Conservation (phyloP, 2,888 invertebrate genomes). For the Amorpha juglandis region DNA sequence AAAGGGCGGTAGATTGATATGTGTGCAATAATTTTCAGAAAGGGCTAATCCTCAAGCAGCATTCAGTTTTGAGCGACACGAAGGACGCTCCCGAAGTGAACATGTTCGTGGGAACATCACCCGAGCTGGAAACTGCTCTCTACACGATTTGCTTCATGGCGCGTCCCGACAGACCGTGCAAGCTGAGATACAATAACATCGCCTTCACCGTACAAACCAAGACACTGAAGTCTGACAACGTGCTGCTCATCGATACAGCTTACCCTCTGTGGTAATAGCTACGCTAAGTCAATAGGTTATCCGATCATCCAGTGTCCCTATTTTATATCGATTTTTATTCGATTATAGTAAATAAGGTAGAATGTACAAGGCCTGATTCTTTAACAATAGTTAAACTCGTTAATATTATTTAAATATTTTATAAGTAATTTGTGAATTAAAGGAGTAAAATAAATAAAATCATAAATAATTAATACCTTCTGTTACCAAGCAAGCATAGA, state of each 20-base stretch:
- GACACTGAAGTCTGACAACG: constrained; percentile 67
- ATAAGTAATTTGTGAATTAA: neutral
- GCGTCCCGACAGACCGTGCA: constrained; percentile 90
- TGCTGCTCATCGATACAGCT: constrained; percentile 72
- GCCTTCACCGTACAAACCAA: constrained; percentile 76
- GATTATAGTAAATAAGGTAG: neutral
- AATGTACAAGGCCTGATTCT: neutral
- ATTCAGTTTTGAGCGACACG: constrained; percentile 87
- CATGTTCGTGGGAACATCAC: constrained; percentile 94
- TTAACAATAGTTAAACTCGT: neutral
- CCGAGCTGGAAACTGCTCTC: constrained; percentile 94
- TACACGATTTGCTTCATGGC: constrained; percentile 95
- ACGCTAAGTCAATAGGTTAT: neutral
- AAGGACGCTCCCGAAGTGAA: constrained; percentile 91
- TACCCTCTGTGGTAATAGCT: constrained; percentile 59
- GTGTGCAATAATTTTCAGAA: constrained; percentile 79
- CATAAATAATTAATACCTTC: neutral
- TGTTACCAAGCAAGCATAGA: neutral
- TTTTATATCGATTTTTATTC: neutral
- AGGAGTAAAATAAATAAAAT: neutral
- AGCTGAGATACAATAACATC: constrained; percentile 80
- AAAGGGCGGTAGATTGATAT: no score
- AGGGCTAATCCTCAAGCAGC: constrained; percentile 90
- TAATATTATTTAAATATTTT: neutral
- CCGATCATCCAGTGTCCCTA: neutral